Conservation (phyloP, 2,888 invertebrate genomes). For the Erebia palarica region DNA sequence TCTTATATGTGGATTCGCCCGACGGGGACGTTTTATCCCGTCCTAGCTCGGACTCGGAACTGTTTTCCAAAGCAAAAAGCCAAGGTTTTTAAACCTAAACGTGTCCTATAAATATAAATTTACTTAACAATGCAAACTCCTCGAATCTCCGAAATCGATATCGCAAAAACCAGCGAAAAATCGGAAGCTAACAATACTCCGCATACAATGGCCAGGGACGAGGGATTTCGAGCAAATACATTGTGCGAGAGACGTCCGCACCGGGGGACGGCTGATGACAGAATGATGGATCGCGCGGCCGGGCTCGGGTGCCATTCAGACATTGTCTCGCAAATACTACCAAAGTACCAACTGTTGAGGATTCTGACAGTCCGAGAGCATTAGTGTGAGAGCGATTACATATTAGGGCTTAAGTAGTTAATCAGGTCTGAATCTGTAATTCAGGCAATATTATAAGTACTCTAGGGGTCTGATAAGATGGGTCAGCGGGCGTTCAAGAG, state of each 20-base stretch:
- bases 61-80: not conserved
- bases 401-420: constrained; percentile 18
- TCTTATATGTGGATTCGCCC: no score
- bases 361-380: constrained; percentile 25
- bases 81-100: not conserved
- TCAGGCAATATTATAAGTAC: not conserved
- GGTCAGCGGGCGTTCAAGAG: no score
- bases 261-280: constrained; percentile 57
- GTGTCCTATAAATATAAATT: not conserved
- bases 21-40: no score
- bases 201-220: constrained; percentile 45
- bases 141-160: constrained; percentile 23
- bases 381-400: constrained; percentile 28
- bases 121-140: constrained; percentile 11
- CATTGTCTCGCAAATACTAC: constrained; percentile 33
- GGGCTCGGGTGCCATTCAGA: not conserved
- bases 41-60: no score
- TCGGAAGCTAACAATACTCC: constrained; percentile 49
- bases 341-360: constrained; percentile 4
- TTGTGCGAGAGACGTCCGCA: constrained; percentile 47
- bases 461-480: no score
- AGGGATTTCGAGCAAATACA: constrained; percentile 35
- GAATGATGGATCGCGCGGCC: constrained; percentile 57
- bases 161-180: constrained; percentile 33
- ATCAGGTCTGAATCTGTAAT: not conserved